These are phyloP conservation scores for Bolinopsis microptera DNA, from an alignment of 37 sponge, comb jelly and placozoan genomes.

Conservation along the genomic window DNA sequence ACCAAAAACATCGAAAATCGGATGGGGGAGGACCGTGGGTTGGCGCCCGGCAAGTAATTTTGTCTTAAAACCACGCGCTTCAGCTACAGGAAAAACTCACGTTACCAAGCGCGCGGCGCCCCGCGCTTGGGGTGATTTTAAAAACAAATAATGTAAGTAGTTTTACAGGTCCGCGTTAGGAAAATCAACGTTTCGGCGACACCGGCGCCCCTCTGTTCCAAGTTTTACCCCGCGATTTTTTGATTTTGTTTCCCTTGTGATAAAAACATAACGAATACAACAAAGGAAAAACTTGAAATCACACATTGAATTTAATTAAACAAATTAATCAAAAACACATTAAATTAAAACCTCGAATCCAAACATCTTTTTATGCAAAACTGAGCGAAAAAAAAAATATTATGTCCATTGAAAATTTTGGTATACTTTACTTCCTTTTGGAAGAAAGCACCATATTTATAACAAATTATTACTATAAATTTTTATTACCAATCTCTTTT, in stretches of 20 bases:
- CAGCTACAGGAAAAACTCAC: neutral
- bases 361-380: neutral
- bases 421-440: too few species aligned
- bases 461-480: too few species aligned
- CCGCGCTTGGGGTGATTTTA: neutral
- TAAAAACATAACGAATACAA: neutral
- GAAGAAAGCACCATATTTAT: too few species aligned
- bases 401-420: neutral
- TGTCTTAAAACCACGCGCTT: neutral
- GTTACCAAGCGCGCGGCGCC: too few species aligned
- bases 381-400: too few species aligned
- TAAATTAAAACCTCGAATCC: too few species aligned
- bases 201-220: neutral
- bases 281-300: neutral
- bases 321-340: neutral
- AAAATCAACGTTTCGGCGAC: neutral
- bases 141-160: neutral
- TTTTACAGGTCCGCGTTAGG: neutral
- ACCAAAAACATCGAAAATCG: too few species aligned
- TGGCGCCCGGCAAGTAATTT: too few species aligned
- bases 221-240: conserved; percentile 55
- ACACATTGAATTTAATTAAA: neutral
- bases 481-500: too few species aligned
- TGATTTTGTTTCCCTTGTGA: neutral
- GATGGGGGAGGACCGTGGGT: too few species aligned